Evolutionary conservation across 2,888 invertebrate species (phyloP).

Genomic region (Apotomis betuletana): DNA sequence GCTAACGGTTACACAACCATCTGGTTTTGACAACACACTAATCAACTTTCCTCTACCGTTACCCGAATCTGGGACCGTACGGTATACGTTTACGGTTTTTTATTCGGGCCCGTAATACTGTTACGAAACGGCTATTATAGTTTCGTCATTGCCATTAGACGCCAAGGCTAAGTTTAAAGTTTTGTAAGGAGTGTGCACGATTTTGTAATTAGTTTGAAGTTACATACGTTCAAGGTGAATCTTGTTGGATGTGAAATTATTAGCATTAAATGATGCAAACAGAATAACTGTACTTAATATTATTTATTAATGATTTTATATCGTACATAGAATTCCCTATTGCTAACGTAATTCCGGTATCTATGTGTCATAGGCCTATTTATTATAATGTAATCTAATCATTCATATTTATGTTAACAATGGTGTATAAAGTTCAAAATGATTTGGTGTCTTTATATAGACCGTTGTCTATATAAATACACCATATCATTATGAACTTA

Average conservation of each 20-base stretch:
- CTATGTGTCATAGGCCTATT: slow-evolving; percentile 3
- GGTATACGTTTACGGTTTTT: slow-evolving; percentile 74
- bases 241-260: neutral
- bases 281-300: neutral
- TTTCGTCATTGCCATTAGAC: slow-evolving; percentile 69
- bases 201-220: neutral
- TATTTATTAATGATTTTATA: neutral
- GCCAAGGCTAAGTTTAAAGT: slow-evolving; percentile 62
- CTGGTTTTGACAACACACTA: slow-evolving; percentile 71
- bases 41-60: slow-evolving; percentile 79
- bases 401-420: slow-evolving; percentile 11
- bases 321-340: neutral
- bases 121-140: slow-evolving; percentile 74
- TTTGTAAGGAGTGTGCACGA: slow-evolving; percentile 29
- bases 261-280: neutral
- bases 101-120: slow-evolving; percentile 72
- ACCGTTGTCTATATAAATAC: neutral
- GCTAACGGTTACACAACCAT: slow-evolving; percentile 61
- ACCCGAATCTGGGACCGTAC: slow-evolving; percentile 78
- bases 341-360: slow-evolving; percentile 11
- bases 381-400: slow-evolving; percentile 25
- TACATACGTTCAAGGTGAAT: neutral
- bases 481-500: neutral
- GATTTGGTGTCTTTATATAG: neutral
- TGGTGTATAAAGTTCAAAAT: slow-evolving; percentile 1